Evolutionary conservation across 2,888 invertebrate species (phyloP), one percentile per base, ranked within the genome.

Genomic region (Oeneis ivallda): DNA sequence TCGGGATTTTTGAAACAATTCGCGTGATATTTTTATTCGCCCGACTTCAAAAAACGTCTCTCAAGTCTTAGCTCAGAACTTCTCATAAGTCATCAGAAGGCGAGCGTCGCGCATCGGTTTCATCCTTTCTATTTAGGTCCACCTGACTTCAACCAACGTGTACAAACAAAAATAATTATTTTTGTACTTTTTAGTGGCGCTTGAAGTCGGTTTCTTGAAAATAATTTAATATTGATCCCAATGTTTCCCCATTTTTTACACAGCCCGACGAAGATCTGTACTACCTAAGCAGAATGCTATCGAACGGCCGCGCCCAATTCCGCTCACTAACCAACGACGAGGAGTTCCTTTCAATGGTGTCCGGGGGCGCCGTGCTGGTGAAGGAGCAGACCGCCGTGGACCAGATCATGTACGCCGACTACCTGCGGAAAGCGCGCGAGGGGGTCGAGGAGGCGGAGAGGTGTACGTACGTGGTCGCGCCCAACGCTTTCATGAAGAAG

Each of bases 391-490:
- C 94, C 0, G 94, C 94, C 0, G 93, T 96, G 7, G 94, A 95
- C 74, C 93, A 94, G 71, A 85, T 95, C 6, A 93, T 97, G 86
- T 95, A 95, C 72, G 81, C 88, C 1, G 95, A 96, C 76, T 97
- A 96, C 76, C 84, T 93, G 66, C 88, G 84, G 59, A 95, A 95
- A 78, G 92, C 94, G 0, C 79, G 89, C 37, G 86, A 92, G 70
- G 90, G 88, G 0, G 79, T 93, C 0, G 89, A 90, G 0, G 96
- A 96, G 77, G 87, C 89, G 11, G 84, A 94, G 0, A 92, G 96
- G 61, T 97, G 97, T 77, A 95, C 95, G 0, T 96, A 94, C 78
- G 97, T 97, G 0, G 93, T 96, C 61, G 95, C 96, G 8, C 94
- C 94, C 17, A 93, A 94, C 54, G 85, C 94, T 0, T 94, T 96